Conservation (phyloP, 2,797 vertebrate species). For the Phylloscopus collybita region DNA sequence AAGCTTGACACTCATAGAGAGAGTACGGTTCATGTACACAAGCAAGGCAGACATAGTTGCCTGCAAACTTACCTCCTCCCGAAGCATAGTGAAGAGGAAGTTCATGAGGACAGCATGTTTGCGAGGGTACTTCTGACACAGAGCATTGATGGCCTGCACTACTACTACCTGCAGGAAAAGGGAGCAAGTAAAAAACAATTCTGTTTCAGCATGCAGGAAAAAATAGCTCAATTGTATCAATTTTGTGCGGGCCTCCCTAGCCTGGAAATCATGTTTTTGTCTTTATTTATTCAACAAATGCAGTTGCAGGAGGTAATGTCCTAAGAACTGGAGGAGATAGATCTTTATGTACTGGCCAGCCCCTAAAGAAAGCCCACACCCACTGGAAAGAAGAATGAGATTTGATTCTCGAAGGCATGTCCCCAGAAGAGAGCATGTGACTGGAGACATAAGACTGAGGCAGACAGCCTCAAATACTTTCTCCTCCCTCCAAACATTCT, state of each 20-base stretch:
- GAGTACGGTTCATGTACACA: too few species aligned
- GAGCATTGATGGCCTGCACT: conserved; percentile 82
- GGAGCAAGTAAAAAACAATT: neutral
- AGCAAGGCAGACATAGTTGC: neutral
- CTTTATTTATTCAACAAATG: neutral
- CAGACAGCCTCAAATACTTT: neutral
- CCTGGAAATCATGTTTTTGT: neutral
- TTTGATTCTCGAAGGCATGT: neutral
- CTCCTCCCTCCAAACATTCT: neutral
- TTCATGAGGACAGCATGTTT: conserved; percentile 84
- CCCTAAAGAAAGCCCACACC: neutral
- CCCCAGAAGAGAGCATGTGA: neutral
- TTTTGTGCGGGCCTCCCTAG: neutral
- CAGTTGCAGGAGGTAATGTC: neutral
- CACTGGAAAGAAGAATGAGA: neutral
- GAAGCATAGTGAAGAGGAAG: conserved; percentile 85
- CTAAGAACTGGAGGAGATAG: neutral
- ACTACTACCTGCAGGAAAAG: conserved; percentile 79
- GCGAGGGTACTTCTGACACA: conserved; percentile 85
- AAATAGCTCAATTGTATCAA: neutral
- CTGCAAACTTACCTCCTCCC: conserved; percentile 77
- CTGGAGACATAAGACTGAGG: neutral
- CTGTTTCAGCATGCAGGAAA: neutral
- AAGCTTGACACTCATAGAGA: neutral
- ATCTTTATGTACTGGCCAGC: neutral